Conservation (phyloP, 1,140 invertebrate species). For the Phortica variegata region DNA sequence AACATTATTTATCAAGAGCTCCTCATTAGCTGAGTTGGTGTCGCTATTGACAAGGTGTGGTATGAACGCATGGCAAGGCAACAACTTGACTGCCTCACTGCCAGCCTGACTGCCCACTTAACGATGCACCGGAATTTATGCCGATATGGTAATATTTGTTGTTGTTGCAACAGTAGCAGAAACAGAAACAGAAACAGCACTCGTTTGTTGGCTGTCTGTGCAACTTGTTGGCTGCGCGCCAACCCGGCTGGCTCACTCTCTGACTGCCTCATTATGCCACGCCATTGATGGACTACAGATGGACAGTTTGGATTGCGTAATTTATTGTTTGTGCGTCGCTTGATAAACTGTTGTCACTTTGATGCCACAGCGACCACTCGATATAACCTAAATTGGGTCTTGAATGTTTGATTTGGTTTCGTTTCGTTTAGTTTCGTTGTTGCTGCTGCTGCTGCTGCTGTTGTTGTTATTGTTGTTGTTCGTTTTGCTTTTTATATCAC, state of each 20-base stretch:
- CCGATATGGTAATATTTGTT: constrained; percentile 52
- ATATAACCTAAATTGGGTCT: constrained; percentile 38
- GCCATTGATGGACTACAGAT: constrained; percentile 54
- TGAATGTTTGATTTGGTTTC: too few relatives aligned
- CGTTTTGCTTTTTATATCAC: constrained; percentile 45
- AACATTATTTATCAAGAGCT: too few relatives aligned
- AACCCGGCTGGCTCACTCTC: constrained; percentile 19
- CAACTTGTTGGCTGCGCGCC: not conserved
- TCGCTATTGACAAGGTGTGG: too few relatives aligned
- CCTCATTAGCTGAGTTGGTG: too few relatives aligned
- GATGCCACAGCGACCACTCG: not conserved
- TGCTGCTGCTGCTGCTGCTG: constrained; percentile 12
- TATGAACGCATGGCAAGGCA: too few relatives aligned
- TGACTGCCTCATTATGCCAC: constrained; percentile 47
- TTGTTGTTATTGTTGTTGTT: constrained; percentile 16
- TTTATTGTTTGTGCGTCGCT: constrained; percentile 45
- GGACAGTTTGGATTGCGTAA: constrained; percentile 55
- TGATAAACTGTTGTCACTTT: constrained; percentile 50
- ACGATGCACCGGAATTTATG: constrained; percentile 56
- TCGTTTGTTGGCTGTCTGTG: too few relatives aligned
- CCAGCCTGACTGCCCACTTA: too few relatives aligned
- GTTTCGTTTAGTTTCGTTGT: not conserved
- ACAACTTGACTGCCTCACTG: too few relatives aligned
- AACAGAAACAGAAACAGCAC: not conserved
- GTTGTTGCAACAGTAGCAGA: too few relatives aligned